A percentile compares a stretch with the other conserved stretches of the same genome.
These are phyloP conservation scores for Laspeyria flexula DNA, from an alignment of 2,888 invertebrate species.

Conservation along the genomic window DNA sequence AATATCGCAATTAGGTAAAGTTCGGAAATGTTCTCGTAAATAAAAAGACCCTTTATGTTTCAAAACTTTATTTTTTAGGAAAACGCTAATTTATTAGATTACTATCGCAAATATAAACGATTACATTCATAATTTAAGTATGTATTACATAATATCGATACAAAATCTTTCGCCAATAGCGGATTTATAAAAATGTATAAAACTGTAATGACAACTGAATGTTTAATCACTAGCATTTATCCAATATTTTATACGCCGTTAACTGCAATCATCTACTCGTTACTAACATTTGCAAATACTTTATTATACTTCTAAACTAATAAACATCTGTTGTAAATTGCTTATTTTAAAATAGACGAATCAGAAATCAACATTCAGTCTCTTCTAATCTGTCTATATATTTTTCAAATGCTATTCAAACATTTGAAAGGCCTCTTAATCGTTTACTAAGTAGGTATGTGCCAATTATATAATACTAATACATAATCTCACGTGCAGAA, in stretches of 20 bases:
- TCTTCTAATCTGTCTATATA: slow-evolving; percentile 47
- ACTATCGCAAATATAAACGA: slow-evolving; percentile 75
- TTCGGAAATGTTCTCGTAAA: not conserved
- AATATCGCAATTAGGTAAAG: too few species aligned
- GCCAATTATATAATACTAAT: slow-evolving; percentile 40
- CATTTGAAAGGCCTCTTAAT: slow-evolving; percentile 47
- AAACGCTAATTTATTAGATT: slow-evolving; percentile 66
- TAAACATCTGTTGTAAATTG: slow-evolving; percentile 35
- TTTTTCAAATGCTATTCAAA: slow-evolving; percentile 37
- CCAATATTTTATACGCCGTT: slow-evolving; percentile 44
- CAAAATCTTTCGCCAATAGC: slow-evolving; percentile 76
- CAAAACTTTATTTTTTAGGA: slow-evolving; percentile 65
- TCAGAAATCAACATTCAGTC: slow-evolving; percentile 50
- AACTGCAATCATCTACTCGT: slow-evolving; percentile 39
- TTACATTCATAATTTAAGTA: slow-evolving; percentile 74
- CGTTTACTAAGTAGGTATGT: slow-evolving; percentile 41
- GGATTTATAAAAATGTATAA: slow-evolving; percentile 80
- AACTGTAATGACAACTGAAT: slow-evolving; percentile 64
- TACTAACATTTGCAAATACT: slow-evolving; percentile 36
- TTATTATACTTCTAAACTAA: slow-evolving; percentile 35
- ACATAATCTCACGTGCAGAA: slow-evolving; percentile 33
- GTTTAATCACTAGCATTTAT: slow-evolving; percentile 59
- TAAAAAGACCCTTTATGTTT: slow-evolving; percentile 20
- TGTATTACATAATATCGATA: slow-evolving; percentile 68
- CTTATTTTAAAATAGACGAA: slow-evolving; percentile 40